These are phyloP conservation scores for Ips typographus DNA, from an alignment of 1,140 invertebrate genomes.

Conservation along the genomic window DNA sequence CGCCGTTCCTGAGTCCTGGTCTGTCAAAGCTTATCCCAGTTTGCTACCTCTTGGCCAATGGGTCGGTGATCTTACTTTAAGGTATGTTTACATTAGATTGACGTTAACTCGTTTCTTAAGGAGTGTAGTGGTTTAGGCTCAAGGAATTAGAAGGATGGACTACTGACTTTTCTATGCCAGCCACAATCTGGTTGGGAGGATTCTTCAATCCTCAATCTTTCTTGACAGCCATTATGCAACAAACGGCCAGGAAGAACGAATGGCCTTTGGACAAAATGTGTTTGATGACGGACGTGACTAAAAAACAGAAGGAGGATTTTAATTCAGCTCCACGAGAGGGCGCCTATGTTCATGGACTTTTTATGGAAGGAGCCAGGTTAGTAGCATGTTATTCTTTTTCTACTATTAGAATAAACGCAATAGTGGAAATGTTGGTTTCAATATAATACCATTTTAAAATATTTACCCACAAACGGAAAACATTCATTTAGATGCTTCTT, in stretches of 20 bases:
- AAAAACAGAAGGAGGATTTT: constrained; percentile 81
- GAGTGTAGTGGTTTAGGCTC: constrained; percentile 56
- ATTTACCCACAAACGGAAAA: no score
- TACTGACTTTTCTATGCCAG: constrained; percentile 76
- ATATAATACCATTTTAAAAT: no score
- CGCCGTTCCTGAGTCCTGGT: constrained; percentile 81
- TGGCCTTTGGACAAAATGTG: constrained; percentile 96
- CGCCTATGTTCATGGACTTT: constrained; percentile 86
- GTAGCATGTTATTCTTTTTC: no score
- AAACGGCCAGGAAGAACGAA: constrained; percentile 91
- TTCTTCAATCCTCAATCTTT: constrained; percentile 98
- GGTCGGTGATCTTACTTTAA: constrained; percentile 79
- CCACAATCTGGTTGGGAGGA: constrained; percentile 88
- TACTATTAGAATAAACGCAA: no score
- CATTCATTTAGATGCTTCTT: no score
- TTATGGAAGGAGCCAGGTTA: constrained; percentile 86
- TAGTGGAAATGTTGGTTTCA: no score
- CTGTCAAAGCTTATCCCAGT: constrained; percentile 86
- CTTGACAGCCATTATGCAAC: constrained; percentile 96
- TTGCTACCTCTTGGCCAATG: constrained; percentile 78
- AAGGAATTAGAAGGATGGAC: constrained; percentile 80
- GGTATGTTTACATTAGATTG: background rate
- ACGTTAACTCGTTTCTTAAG: background rate
- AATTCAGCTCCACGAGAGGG: constrained; percentile 84
- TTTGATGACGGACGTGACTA: constrained; percentile 91